Evolutionary conservation across 2,888 invertebrate genomes (phyloP).

Genomic region (Zaprionus lineosus): DNA sequence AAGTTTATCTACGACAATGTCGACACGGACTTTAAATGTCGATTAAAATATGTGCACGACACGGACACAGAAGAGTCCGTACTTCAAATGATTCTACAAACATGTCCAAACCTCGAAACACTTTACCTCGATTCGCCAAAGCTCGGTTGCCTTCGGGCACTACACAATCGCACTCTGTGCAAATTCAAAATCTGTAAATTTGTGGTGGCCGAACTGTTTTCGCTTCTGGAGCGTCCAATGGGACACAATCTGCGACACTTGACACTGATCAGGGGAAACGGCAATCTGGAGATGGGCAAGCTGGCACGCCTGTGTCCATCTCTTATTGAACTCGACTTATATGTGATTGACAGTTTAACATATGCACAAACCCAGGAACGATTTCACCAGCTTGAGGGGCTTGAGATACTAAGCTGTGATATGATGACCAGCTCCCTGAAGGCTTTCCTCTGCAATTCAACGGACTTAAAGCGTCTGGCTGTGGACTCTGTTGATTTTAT

Average conservation of each 20-base stretch:
- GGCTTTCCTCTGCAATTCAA: constrained; percentile 86
- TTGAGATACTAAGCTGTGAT: constrained; percentile 88
- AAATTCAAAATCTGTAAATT: constrained; percentile 87
- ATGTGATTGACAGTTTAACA: constrained; percentile 86
- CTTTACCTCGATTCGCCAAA: constrained; percentile 87
- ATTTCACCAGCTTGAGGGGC: constrained; percentile 86
- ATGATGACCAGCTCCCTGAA: constrained; percentile 84
- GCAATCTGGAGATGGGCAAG: constrained; percentile 85
- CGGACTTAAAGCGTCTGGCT: constrained; percentile 86
- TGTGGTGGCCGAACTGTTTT: constrained; percentile 85
- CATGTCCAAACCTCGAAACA: constrained; percentile 87
- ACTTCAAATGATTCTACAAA: constrained; percentile 85
- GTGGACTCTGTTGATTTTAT: constrained; percentile 87
- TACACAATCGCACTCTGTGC: constrained; percentile 81
- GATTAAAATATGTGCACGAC: constrained; percentile 87
- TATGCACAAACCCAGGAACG: constrained; percentile 84
- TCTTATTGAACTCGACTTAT: constrained; percentile 86
- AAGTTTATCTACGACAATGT: constrained; percentile 84
- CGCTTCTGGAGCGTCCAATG: constrained; percentile 84
- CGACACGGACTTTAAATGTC: constrained; percentile 85
- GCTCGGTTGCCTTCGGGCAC: constrained; percentile 80
- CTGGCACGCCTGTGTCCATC: constrained; percentile 85
- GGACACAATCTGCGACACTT: constrained; percentile 85
- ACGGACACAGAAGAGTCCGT: constrained; percentile 85
- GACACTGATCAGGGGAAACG: constrained; percentile 85